Evolutionary conservation across 2,888 invertebrate species (phyloP).

Genomic region (Sphaeridia pumilis): DNA sequence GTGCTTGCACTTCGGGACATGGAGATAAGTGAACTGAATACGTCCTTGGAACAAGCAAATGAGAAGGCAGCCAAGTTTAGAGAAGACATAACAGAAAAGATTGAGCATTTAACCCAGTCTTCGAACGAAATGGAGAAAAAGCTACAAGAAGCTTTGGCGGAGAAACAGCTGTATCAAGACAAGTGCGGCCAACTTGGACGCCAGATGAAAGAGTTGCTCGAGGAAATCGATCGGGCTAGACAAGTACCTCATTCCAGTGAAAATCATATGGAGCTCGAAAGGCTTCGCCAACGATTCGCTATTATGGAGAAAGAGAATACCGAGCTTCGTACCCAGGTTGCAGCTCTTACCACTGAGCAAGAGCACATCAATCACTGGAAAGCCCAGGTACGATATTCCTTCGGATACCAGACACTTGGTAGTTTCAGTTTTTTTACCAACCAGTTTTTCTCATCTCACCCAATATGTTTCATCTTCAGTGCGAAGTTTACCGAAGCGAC

Average conservation of each 20-base stretch:
- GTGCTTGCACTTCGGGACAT: neutral
- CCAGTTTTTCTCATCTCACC: neutral
- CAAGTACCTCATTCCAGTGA: neutral
- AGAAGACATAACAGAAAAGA: neutral
- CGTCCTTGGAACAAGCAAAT: neutral
- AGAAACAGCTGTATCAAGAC: constrained; percentile 2
- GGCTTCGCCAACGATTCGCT: neutral
- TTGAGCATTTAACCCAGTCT: too few species aligned
- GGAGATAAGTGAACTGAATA: neutral
- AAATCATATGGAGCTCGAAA: neutral
- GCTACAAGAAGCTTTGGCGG: neutral
- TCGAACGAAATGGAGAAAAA: neutral
- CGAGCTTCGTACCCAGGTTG: constrained; percentile 7
- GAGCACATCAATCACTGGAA: constrained; percentile 13
- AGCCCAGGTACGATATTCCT: constrained; percentile 7
- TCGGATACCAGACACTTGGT: neutral
- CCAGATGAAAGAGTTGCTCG: neutral
- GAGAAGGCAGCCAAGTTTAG: neutral
- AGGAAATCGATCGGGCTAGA: neutral
- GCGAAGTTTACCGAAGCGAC: constrained; percentile 6
- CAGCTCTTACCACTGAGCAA: constrained; percentile 12
- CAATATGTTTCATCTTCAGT: too few species aligned
- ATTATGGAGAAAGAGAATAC: constrained; percentile 8
- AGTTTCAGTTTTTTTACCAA: neutral
- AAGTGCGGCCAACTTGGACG: neutral